Evolutionary conservation across 2,888 invertebrate species (phyloP), one percentile per base, ranked within the genome.

Genomic region (Pseudococcus jackbeardsleyi): DNA sequence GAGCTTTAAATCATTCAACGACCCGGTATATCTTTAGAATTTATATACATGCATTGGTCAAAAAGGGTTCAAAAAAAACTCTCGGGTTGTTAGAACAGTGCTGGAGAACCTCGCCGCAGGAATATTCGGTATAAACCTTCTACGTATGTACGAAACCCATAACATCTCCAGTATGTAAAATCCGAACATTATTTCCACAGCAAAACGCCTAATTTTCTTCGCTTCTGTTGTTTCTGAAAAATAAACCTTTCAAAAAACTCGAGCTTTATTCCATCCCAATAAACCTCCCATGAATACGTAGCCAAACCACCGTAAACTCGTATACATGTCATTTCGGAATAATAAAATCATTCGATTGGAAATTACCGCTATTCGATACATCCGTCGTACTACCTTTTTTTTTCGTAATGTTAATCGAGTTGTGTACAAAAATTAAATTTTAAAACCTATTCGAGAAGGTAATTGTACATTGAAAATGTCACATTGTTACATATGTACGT

Each of bases 321-420:
- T 33, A 33, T 59, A 59, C 59, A 59, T 9, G 59, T 59, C 59
- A 19, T 59, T n/a, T 11, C 11, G 19, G 59, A 1, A 15, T 19
- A 59, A 59, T 59, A 8, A 59, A 59, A 59, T 59, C 59, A 59
- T 6, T 59, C 59, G 59, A 59, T 19, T 59, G 59, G 59, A 59
- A 59, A 59, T 59, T 59, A 59, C 19, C 59, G 59, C 59, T 59
- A 59, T 19, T 59, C 59, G 59, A 59, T 59, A 59, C 19, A 59
- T 59, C 7, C 59, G 59, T 59, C 59, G 11, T 59, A n/a, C 0
- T 5, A 17, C 59, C 59, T n/a, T 59, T 59, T n/a, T 59, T 59
- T 59, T 59, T 59, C 12, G 12, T 46, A 50, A 50, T 50, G 50
- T 59, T 59, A 59, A 59, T 19, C 59, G 50, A 50, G 4, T 59